Evolutionary conservation across 2,113 vertebrate species (phyloP), one percentile per base, ranked within the genome.

Genomic region (Malurus alboscapulatus): DNA sequence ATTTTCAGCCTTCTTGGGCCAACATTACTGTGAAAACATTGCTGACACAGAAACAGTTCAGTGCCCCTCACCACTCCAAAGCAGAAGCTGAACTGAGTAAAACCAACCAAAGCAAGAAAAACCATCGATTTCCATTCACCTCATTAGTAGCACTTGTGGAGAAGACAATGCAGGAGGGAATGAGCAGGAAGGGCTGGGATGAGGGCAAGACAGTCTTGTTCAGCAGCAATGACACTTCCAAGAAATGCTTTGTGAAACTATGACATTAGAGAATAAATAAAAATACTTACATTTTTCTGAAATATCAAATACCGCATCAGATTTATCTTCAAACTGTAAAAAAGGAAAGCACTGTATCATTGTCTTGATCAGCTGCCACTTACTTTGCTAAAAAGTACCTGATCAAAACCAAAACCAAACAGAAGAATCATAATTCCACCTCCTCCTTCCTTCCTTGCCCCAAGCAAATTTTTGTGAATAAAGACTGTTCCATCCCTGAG

Each of bases 251-350:
- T 54, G 79, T 44, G 65, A 67, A 88, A 86, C 45, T 75, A 87
- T 26, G 67, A 45, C 59, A 84, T 93, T 90, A 90, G 40, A 88
- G 82, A 93, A 91, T 78, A 96, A 97, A 95, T 6, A 77, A 74
- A 96, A 80, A 74, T 93, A 97, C 98, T 98, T 97, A 98, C 98
- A 97, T 97, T 98, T 97, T 89, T 98, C 97, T 97, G 97, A 92
- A 97, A 98, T 96, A 96, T 97, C 97, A 97, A 98, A 98, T 93
- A 97, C 97, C 32, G 95, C 97, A 97, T 97, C 97, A 97, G 97
- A 95, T 97, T 98, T 98, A 95, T 98, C 97, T 96, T 98, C 98
- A 96, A 98, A 97, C 98, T 98, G 97, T 85, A 97, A 97, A 96
- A 97, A 92, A 95, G 87, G 90, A 96, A 95, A 96, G 83, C 90